Base-by-base conservation (phyloP, 2,888 invertebrate genomes). In the Amblyteles armatorius region DNA sequence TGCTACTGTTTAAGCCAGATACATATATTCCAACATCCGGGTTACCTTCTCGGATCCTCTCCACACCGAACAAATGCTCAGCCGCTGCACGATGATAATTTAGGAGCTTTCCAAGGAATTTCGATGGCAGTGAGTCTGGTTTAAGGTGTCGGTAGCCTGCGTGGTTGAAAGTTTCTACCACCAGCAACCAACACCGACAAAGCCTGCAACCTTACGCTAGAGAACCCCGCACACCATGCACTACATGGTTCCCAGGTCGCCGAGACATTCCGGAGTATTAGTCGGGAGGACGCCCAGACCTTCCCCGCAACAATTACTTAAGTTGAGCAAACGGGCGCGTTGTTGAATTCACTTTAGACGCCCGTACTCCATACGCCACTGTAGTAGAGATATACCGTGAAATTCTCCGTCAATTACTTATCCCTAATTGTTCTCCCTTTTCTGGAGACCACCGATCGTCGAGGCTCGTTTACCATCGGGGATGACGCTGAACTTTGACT, bases 351-450 rank as follows among this genome's bases (percentile, higher is more conserved):
- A 40, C 81, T 68, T 79, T 79, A 57, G 63, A 67, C 76, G 33
- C 67, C 19, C 63, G 65, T 33, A 71, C 79, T 63, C 52, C 36
- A 55, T 33, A 55, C 82, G 78, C 77, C 40, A 16, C 52, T 22
- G 52, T 55, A n/a, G 76, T 71, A 48, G 76, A 67, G 74, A 82
- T 76, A 68, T 83, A 68, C 81, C 78, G 77, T 73, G 88, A 88
- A 91, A 90, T 91, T 90, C 88, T 82, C 83, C 89, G 87, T 88
- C 89, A 88, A 91, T 91, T 90, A 91, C 90, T 91, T 90, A 90
- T 88, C 89, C 88, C 88, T 90, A 89, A 91, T 91, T 90, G 90
- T 90, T 88, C 44, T 48, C 85, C 83, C 84, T 87, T 87, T 88
- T 65, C 86, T 84, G 84, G 81, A 72, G 82, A 72, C 79, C 16